Percentiles rank a stretch among this genome's conserved stretches.
These are phyloP conservation scores for Oligia fasciuncula DNA, from an alignment of 2,888 invertebrate genomes.

Conservation along the genomic window DNA sequence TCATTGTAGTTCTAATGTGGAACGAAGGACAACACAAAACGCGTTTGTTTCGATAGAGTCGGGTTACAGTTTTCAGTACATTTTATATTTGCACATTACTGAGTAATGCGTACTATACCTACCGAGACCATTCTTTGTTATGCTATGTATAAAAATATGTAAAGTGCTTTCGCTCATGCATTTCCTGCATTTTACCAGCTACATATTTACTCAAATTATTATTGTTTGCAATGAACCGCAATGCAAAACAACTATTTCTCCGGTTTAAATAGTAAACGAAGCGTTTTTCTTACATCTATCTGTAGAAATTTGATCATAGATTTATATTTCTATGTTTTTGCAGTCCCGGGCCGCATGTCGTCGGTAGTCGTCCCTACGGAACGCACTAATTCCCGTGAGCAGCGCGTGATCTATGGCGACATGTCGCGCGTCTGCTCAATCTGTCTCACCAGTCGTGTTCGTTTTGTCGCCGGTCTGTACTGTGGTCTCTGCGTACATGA, in stretches of 20 bases:
- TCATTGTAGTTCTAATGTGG: slow-evolving; percentile 33
- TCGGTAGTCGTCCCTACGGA: slow-evolving; percentile 1
- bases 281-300: neutral
- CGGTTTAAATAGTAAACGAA: slow-evolving; percentile 8
- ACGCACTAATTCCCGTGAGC: slow-evolving; percentile 23
- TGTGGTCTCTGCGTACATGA: neutral
- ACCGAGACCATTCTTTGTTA: slow-evolving; percentile 1
- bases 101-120: slow-evolving; percentile 22
- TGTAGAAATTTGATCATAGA: neutral
- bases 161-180: slow-evolving; percentile 5
- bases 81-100: slow-evolving; percentile 1
- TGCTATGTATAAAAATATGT: slow-evolving; percentile 12
- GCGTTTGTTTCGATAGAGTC: slow-evolving; percentile 48
- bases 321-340: neutral
- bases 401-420: slow-evolving; percentile 27
- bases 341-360: neutral
- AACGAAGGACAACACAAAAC: slow-evolving; percentile 41
- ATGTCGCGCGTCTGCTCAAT: slow-evolving; percentile 52
- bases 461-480: slow-evolving; percentile 21
- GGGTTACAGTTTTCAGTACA: slow-evolving; percentile 29
- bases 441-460: slow-evolving; percentile 25
- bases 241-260: slow-evolving; percentile 7
- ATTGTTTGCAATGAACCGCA: neutral
- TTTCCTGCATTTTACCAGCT: slow-evolving; percentile 21
- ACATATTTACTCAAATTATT: slow-evolving; percentile 1